Conservation (phyloP, 2,888 invertebrate genomes). For the Falcaria lacertinaria region DNA sequence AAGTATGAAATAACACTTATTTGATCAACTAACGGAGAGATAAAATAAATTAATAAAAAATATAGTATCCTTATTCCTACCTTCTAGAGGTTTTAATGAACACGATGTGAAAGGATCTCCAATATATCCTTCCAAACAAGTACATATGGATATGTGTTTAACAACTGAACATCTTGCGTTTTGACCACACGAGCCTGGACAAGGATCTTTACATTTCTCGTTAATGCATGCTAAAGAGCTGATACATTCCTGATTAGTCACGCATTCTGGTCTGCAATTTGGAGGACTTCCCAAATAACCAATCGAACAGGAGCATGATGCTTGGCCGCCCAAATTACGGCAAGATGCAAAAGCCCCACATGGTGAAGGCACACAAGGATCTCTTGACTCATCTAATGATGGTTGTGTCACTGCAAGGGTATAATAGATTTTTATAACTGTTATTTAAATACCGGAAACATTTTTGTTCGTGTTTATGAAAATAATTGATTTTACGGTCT, state of each 20-base stretch:
- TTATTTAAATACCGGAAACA: too few species aligned
- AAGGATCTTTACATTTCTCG: conserved; percentile 83
- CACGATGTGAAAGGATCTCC: conserved; percentile 82
- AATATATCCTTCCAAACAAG: conserved; percentile 77
- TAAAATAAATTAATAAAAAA: too few species aligned
- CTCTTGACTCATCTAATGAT: conserved; percentile 53
- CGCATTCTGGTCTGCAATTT: conserved; percentile 84
- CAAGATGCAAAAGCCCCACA: conserved; percentile 84
- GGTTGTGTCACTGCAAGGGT: conserved; percentile 53
- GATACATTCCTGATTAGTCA: conserved; percentile 83
- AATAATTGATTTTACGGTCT: too few species aligned
- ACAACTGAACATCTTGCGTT: conserved; percentile 79
- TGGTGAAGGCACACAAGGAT: conserved; percentile 84
- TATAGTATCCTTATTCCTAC: conserved; percentile 40
- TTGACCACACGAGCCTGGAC: conserved; percentile 83
- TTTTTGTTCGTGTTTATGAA: too few species aligned
- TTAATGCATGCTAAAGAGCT: conserved; percentile 82
- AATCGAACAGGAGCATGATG: conserved; percentile 81
- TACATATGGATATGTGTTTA: conserved; percentile 82
- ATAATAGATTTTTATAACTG: too few species aligned
- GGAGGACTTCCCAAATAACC: conserved; percentile 83
- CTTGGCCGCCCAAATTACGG: conserved; percentile 71
- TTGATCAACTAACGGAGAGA: too few species aligned
- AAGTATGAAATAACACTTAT: too few species aligned
- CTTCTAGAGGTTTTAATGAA: conserved; percentile 47